Conservation (phyloP, 1,140 invertebrate genomes). For the Pomacea maculata region DNA sequence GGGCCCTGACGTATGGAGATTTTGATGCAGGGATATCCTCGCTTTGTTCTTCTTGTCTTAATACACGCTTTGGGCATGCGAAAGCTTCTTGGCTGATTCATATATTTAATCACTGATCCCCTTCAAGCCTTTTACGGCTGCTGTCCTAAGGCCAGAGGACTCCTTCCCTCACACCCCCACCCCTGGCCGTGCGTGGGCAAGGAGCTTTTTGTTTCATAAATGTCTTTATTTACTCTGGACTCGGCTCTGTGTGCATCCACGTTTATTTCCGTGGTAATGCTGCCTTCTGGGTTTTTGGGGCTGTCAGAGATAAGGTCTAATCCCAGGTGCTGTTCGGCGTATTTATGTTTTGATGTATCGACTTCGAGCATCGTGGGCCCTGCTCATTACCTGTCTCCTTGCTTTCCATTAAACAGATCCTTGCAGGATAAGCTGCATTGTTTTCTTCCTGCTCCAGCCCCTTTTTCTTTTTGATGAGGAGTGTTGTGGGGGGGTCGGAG, state of each 20-base stretch:
- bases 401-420: too few relatives aligned
- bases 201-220: constrained; percentile 4
- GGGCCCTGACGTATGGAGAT: constrained; percentile 10
- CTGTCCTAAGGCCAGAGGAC: not conserved
- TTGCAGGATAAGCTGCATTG: too few relatives aligned
- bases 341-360: too few relatives aligned
- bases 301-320: not conserved
- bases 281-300: not conserved
- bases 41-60: constrained; percentile 7
- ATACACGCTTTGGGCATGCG: not conserved
- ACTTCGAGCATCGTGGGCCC: too few relatives aligned
- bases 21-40: constrained; percentile 15
- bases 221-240: not conserved
- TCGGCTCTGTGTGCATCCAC: not conserved
- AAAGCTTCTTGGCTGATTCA: constrained; percentile 6
- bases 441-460: too few relatives aligned
- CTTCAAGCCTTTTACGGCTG: constrained; percentile 5
- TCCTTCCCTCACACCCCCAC: not conserved
- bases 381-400: too few relatives aligned
- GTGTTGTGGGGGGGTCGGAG: too few relatives aligned
- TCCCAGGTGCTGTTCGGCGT: not conserved
- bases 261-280: not conserved
- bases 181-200: not conserved
- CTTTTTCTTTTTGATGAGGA: too few relatives aligned
- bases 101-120: constrained; percentile 3